These are phyloP conservation scores for Drosophila pseudoobscura DNA, from an alignment of 1,140 invertebrate species.

Conservation along the genomic window DNA sequence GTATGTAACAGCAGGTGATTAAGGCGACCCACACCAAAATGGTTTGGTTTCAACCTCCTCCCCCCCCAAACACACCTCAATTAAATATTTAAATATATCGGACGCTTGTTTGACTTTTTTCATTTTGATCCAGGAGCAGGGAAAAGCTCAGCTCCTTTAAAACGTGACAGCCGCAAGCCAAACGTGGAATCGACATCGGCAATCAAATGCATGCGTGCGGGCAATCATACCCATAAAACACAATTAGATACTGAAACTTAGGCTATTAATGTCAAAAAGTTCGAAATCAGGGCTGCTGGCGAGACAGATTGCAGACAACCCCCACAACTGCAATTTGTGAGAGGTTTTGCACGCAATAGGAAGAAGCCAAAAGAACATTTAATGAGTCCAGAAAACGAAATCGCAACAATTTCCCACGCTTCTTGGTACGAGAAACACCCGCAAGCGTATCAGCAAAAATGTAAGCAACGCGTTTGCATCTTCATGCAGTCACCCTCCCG, in stretches of 20 bases:
- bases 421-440: slow-evolving; percentile 44
- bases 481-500: neutral
- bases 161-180: slow-evolving; percentile 72
- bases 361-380: slow-evolving; percentile 14
- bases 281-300: slow-evolving; percentile 26
- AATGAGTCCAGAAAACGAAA: slow-evolving; percentile 16
- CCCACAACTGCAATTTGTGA: slow-evolving; percentile 30
- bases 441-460: slow-evolving; percentile 42
- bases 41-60: too few relatives aligned
- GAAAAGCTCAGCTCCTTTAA: slow-evolving; percentile 14
- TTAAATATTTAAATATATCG: slow-evolving; percentile 40
- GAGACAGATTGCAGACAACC: slow-evolving; percentile 36
- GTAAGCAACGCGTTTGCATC: slow-evolving; percentile 7
- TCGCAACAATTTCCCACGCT: slow-evolving; percentile 65
- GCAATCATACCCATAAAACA: slow-evolving; percentile 26
- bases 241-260: slow-evolving; percentile 59
- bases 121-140: slow-evolving; percentile 21
- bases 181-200: slow-evolving; percentile 19
- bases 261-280: slow-evolving; percentile 66
- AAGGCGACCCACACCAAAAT: neutral
- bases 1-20: too few relatives aligned
- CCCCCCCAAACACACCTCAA: slow-evolving; percentile 9
- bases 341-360: slow-evolving; percentile 53
- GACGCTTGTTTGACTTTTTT: slow-evolving; percentile 16
- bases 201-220: slow-evolving; percentile 63